These are phyloP conservation scores for Mya arenaria DNA, from an alignment of 1,140 invertebrate genomes.

Conservation along the genomic window DNA sequence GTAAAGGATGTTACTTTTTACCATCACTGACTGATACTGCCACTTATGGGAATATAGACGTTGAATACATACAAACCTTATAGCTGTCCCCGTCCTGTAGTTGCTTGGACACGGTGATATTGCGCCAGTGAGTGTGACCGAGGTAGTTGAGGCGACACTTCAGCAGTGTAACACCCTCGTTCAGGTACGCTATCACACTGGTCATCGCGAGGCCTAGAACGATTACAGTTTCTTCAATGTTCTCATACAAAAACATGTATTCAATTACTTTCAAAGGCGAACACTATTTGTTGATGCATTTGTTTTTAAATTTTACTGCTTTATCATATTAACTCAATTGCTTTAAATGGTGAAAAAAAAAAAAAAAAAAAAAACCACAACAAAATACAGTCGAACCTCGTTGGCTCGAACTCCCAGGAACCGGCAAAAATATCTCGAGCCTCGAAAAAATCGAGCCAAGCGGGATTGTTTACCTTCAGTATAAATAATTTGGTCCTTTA, in stretches of 20 bases:
- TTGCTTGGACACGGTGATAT: background rate
- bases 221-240: background rate
- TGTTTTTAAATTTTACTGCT: background rate
- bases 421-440: no score
- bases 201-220: background rate
- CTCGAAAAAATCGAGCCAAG: no score
- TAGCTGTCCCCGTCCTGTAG: background rate
- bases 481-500: no score
- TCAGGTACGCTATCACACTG: background rate
- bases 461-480: no score
- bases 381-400: no score
- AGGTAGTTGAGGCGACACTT: constrained; percentile 6
- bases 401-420: no score
- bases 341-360: background rate
- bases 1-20: no score
- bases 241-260: background rate
- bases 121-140: background rate
- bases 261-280: background rate
- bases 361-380: background rate
- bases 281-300: background rate
- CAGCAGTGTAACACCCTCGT: background rate
- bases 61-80: no score
- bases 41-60: no score
- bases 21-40: no score
- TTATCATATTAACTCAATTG: background rate